phyloP scores from a whole-genome alignment of 2,888 invertebrate species.

The Sesamia inferens region DNA sequence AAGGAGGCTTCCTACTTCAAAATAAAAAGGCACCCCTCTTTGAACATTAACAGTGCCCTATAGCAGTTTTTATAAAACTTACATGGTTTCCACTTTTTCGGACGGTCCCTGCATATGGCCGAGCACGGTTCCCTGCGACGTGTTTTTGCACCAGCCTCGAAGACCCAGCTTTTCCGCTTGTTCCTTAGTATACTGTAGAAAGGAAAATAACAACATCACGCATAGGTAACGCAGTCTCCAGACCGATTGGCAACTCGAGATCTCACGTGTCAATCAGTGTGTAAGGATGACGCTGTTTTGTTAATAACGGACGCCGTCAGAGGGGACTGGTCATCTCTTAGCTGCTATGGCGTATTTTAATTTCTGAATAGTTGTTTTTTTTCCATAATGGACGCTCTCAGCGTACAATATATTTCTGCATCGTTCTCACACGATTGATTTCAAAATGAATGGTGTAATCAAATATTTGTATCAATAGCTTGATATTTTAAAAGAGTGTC shows the following conservation, averaged over 20 bases:
- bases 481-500: too few species aligned
- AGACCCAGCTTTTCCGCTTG: conserved; percentile 91
- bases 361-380: too few species aligned
- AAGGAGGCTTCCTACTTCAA: not conserved
- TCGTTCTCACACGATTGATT: too few species aligned
- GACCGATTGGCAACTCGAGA: not conserved
- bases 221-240: not conserved
- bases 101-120: conserved; percentile 92
- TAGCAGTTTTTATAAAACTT: conserved; percentile 70
- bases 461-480: too few species aligned
- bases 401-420: too few species aligned
- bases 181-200: conserved; percentile 91
- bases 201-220: conserved; percentile 16
- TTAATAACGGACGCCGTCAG: too few species aligned
- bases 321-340: too few species aligned
- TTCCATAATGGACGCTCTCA: too few species aligned
- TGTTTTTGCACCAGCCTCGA: conserved; percentile 94
- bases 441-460: too few species aligned
- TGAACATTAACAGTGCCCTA: too few species aligned
- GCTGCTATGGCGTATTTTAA: too few species aligned
- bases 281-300: not conserved
- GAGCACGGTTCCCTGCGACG: conserved; percentile 91
- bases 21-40: too few species aligned
- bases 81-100: conserved; percentile 91
- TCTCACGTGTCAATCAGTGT: not conserved